These are phyloP conservation scores for Tachysurus fulvidraco DNA, from an alignment of 2,113 vertebrate genomes.

Conservation along the genomic window DNA sequence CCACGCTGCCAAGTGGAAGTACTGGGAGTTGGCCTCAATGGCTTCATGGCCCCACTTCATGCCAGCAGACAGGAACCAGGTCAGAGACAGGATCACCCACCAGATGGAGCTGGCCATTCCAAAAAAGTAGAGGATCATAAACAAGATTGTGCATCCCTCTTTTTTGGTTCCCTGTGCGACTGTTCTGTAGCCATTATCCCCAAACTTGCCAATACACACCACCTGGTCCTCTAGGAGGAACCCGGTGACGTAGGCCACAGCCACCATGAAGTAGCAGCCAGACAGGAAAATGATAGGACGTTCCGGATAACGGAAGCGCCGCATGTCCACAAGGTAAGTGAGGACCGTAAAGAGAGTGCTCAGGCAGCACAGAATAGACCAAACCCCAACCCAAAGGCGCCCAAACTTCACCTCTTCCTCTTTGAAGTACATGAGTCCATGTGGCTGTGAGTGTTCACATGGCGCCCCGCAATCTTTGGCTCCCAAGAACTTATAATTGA, in stretches of 20 bases:
- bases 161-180: slow-evolving; percentile 91
- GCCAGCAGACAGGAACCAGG: slow-evolving; percentile 91
- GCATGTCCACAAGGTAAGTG: slow-evolving; percentile 86
- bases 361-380: slow-evolving; percentile 84
- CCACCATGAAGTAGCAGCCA: slow-evolving; percentile 94
- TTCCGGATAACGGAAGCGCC: slow-evolving; percentile 89
- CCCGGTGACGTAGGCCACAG: slow-evolving; percentile 80
- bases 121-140: slow-evolving; percentile 93
- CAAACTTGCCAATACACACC: slow-evolving; percentile 85
- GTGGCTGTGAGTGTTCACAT: slow-evolving; percentile 80
- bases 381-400: slow-evolving; percentile 86
- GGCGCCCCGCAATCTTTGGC: slow-evolving; percentile 89
- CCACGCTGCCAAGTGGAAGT: slow-evolving; percentile 93
- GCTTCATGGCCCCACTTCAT: slow-evolving; percentile 95
- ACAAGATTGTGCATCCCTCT: slow-evolving; percentile 89
- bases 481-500: slow-evolving; percentile 87
- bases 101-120: slow-evolving; percentile 92
- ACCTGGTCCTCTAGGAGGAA: slow-evolving; percentile 86
- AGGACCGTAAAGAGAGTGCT: slow-evolving; percentile 91
- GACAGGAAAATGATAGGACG: slow-evolving; percentile 91
- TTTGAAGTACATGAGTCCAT: slow-evolving; percentile 89
- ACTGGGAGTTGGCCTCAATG: slow-evolving; percentile 86
- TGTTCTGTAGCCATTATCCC: slow-evolving; percentile 80
- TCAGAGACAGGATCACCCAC: slow-evolving; percentile 92
- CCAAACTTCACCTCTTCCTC: slow-evolving; percentile 86